Percentiles rank a stretch among this genome's conserved stretches.
Evolutionary conservation across 2,888 invertebrate species (phyloP).

Genomic region (Serripes groenlandicus): DNA sequence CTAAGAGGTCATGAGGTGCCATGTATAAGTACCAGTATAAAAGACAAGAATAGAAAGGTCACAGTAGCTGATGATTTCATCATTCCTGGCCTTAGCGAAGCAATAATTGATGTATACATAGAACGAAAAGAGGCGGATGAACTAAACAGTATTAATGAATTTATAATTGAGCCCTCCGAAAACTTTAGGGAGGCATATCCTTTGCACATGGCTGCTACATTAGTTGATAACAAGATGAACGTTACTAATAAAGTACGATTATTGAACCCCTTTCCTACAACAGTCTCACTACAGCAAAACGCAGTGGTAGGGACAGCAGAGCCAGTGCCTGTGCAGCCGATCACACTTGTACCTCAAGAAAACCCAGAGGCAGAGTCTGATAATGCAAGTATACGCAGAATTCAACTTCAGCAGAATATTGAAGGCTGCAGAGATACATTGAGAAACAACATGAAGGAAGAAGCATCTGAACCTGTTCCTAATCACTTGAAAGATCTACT

Average conservation of each 20-base stretch:
- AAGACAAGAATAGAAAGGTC: slow-evolving; percentile 17
- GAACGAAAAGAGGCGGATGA: slow-evolving; percentile 42
- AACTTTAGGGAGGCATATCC: slow-evolving; percentile 15
- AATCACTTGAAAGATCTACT: neutral
- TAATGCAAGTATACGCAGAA: slow-evolving; percentile 14
- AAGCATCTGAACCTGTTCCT: neutral
- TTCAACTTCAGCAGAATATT: neutral
- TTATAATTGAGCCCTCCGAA: too few relatives aligned
- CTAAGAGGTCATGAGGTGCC: slow-evolving; percentile 33
- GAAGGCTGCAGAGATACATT: neutral
- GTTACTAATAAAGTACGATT: slow-evolving; percentile 27
- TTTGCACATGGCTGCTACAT: slow-evolving; percentile 36
- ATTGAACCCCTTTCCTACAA: slow-evolving; percentile 31
- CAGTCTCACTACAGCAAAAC: slow-evolving; percentile 25
- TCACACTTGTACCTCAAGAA: neutral
- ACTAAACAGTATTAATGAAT: too few relatives aligned
- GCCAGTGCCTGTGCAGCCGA: neutral
- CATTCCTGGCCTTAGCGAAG: slow-evolving; percentile 32
- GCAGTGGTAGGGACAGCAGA: slow-evolving; percentile 34
- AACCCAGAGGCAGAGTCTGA: slow-evolving; percentile 9
- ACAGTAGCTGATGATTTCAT: slow-evolving; percentile 28
- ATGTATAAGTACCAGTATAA: too few relatives aligned
- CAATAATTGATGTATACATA: slow-evolving; percentile 39
- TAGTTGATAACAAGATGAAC: slow-evolving; percentile 31
- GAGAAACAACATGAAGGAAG: neutral